Base-by-base conservation (phyloP, 2,888 invertebrate genomes). In the Aricia artaxerxes region DNA sequence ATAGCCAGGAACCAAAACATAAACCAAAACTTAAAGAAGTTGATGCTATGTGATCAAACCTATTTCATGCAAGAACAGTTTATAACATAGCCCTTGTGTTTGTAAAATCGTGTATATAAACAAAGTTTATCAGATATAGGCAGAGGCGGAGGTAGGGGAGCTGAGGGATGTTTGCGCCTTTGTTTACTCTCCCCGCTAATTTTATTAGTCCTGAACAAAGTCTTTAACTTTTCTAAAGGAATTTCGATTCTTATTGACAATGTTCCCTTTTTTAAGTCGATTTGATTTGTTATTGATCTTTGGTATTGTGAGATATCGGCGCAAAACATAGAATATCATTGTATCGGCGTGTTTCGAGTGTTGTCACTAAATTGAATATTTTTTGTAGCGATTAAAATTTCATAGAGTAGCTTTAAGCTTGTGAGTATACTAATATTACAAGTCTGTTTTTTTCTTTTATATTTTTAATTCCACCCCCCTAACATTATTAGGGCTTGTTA, bases 101-200 rank as follows among this genome's bases (percentile, higher is more conserved):
- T 76, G 76, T 76, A 57, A 76, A 76, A 76, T 57, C 57, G 53
- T 76, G 16, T 35, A 76, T 49, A 35, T 53, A 75, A 75, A 75
- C 75, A 76, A 75, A 75, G 76, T 76, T 75, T 49, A 76, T 57
- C 76, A 76, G 76, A 53, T 53, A 24, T 57, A 76, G 76, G 75
- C 73, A 31, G 49, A 75, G 75, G 31, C 35, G 4, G 57, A 16
- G 57, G 57, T 57, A 53, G 75, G 76, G 76, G 31, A 53, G 76
- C 31, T 76, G 76, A 57, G 76, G 76, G 76, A 53, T 76, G 76
- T 76, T 76, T 76, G 76, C 38, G 31, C 76, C 76, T 16, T 53
- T 81, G 80, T 81, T 81, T 81, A 80, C 80, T 72, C 80, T 81
- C 73, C 81, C 53, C 61, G 80, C 81, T 80, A 80, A 81, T 81